phyloP scores from a whole-genome alignment of 2,888 invertebrate species.

The Halictus ligatus region DNA sequence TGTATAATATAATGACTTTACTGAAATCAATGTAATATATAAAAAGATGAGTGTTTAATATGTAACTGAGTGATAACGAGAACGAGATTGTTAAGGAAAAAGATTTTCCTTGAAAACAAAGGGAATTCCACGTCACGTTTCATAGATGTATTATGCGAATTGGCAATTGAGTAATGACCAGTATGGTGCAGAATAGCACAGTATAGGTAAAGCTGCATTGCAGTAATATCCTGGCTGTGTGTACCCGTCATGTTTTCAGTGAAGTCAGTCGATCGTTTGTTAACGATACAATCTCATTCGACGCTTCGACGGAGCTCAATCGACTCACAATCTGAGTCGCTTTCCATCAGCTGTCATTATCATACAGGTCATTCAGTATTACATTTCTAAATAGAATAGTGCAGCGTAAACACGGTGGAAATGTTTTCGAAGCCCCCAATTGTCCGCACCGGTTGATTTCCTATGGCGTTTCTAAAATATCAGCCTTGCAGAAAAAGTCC shows the following conservation, averaged over 20 bases:
- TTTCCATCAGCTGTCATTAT: neutral
- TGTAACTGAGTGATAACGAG: too few species aligned
- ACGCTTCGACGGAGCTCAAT: neutral
- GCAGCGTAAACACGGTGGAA: neutral
- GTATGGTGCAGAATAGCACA: slow-evolving; percentile 47
- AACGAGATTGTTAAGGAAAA: neutral
- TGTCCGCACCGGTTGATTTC: neutral
- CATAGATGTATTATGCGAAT: neutral
- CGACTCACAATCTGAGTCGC: neutral
- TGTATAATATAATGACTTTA: neutral
- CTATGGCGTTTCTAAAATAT: neutral
- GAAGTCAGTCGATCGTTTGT: slow-evolving; percentile 34
- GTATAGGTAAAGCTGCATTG: slow-evolving; percentile 65
- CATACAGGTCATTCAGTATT: neutral
- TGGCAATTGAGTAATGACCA: slow-evolving; percentile 36
- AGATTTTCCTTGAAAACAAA: neutral
- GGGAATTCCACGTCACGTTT: neutral
- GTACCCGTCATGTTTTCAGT: slow-evolving; percentile 8
- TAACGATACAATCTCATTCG: slow-evolving; percentile 4
- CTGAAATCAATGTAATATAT: neutral
- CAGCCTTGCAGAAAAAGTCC: neutral
- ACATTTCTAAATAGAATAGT: neutral
- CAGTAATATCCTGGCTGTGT: slow-evolving; percentile 43
- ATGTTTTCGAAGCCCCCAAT: neutral
- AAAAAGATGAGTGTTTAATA: neutral